Percentiles rank a stretch among this genome's conserved stretches.
Conservation (phyloP, 2,888 invertebrate species). For the Cabera pusaria region DNA sequence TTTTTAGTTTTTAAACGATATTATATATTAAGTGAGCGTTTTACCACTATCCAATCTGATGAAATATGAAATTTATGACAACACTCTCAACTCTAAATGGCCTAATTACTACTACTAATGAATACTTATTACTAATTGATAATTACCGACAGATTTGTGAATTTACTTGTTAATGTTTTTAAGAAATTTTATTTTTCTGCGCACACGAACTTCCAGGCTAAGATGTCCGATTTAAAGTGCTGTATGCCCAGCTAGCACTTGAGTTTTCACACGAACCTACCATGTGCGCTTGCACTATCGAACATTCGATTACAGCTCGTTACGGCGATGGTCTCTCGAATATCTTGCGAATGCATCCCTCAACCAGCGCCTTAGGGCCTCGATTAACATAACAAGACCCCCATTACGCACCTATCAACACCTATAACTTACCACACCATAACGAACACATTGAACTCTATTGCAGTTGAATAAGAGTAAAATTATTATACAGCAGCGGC, state of each 20-base stretch:
- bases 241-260: too few relatives aligned
- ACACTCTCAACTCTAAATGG: too few relatives aligned
- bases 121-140: too few relatives aligned
- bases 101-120: too few relatives aligned
- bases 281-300: constrained; percentile 16
- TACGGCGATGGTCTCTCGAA: constrained; percentile 57
- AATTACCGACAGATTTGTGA: too few relatives aligned
- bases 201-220: too few relatives aligned
- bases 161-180: background rate
- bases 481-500: background rate
- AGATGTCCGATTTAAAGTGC: too few relatives aligned
- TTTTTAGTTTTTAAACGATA: too few relatives aligned
- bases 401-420: constrained; percentile 60
- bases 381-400: constrained; percentile 81
- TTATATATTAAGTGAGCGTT: too few relatives aligned
- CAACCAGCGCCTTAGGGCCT: constrained; percentile 58
- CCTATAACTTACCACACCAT: background rate
- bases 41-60: too few relatives aligned
- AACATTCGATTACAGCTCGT: constrained; percentile 39
- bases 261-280: constrained; percentile 15
- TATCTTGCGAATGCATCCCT: constrained; percentile 56
- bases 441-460: constrained; percentile 3
- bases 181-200: too few relatives aligned
- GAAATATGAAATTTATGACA: too few relatives aligned
- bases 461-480: background rate